These are phyloP conservation scores for Drosophila erecta DNA, from an alignment of 1,140 invertebrate genomes.

Conservation along the genomic window DNA sequence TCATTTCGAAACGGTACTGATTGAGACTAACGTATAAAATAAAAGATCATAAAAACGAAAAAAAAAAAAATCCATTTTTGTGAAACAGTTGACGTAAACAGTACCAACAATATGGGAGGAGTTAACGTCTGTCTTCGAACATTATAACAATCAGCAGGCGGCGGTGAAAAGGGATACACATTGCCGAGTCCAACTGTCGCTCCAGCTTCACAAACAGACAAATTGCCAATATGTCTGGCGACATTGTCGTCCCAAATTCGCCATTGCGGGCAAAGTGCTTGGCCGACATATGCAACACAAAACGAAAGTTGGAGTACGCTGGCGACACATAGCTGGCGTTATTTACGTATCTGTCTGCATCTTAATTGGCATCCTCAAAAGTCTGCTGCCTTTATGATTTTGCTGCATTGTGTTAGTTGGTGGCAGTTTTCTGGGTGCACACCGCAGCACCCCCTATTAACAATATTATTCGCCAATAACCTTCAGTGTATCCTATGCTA, in stretches of 20 bases:
- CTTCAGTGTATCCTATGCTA: neutral
- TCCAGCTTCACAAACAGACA: constrained; percentile 39
- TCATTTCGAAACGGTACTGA: neutral
- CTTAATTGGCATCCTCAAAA: constrained; percentile 30
- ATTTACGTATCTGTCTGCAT: constrained; percentile 46
- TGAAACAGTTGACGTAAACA: neutral
- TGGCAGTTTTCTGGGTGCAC: neutral
- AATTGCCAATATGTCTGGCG: constrained; percentile 65
- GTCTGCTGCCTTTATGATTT: constrained; percentile 38
- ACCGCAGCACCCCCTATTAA: neutral
- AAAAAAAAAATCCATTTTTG: too few species aligned
- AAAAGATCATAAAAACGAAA: too few species aligned
- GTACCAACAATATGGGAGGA: neutral
- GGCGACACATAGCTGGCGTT: constrained; percentile 52
- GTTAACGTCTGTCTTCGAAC: neutral
- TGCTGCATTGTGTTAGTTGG: constrained; percentile 4
- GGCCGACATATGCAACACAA: constrained; percentile 43
- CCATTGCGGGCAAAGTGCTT: constrained; percentile 26
- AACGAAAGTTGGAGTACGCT: constrained; percentile 11
- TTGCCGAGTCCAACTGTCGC: constrained; percentile 15
- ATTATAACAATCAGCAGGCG: constrained; percentile 8
- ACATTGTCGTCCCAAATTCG: constrained; percentile 40
- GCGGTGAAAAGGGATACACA: constrained; percentile 9
- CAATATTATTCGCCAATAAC: constrained; percentile 24
- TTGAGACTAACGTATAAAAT: neutral